Conservation (phyloP, 2,113 vertebrate genomes). For the human (Homo sapiens) region DNA sequence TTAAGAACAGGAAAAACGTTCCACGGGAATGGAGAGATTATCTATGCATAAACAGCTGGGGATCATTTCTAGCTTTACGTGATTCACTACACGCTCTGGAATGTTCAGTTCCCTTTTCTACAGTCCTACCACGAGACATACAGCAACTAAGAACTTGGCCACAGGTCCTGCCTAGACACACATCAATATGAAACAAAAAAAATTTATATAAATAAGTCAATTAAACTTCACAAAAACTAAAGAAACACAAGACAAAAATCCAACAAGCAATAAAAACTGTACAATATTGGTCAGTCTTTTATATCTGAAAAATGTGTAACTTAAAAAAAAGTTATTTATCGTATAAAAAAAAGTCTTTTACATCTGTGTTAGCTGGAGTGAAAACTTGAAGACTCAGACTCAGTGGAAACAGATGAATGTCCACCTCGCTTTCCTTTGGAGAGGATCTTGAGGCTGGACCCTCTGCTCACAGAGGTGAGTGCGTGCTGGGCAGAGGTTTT, state of each 20-base stretch:
- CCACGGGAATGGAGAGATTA: slow-evolving; percentile 72
- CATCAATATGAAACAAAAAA: slow-evolving; percentile 76
- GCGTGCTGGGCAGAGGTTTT: slow-evolving; percentile 94
- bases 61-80: slow-evolving; percentile 79
- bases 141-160: slow-evolving; percentile 83
- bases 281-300: slow-evolving; percentile 88
- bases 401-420: slow-evolving; percentile 96
- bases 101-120: slow-evolving; percentile 80
- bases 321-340: slow-evolving; percentile 77
- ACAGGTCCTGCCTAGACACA: slow-evolving; percentile 88
- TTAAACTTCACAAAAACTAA: slow-evolving; percentile 82
- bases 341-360: slow-evolving; percentile 66
- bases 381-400: slow-evolving; percentile 98
- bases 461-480: slow-evolving; percentile 90
- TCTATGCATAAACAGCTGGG: slow-evolving; percentile 82
- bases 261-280: slow-evolving; percentile 86
- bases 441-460: slow-evolving; percentile 95
- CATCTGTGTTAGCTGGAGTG: slow-evolving; percentile 92
- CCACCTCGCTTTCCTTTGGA: slow-evolving; percentile 92
- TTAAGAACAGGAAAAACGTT: slow-evolving; percentile 65
- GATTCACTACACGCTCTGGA: slow-evolving; percentile 77
- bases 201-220: slow-evolving; percentile 88
- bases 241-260: slow-evolving; percentile 82
- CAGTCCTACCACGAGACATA: slow-evolving; percentile 76
- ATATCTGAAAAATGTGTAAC: slow-evolving; percentile 66